These are phyloP conservation scores for Mamestra configurata DNA, from an alignment of 1,140 invertebrate species.

Conservation along the genomic window DNA sequence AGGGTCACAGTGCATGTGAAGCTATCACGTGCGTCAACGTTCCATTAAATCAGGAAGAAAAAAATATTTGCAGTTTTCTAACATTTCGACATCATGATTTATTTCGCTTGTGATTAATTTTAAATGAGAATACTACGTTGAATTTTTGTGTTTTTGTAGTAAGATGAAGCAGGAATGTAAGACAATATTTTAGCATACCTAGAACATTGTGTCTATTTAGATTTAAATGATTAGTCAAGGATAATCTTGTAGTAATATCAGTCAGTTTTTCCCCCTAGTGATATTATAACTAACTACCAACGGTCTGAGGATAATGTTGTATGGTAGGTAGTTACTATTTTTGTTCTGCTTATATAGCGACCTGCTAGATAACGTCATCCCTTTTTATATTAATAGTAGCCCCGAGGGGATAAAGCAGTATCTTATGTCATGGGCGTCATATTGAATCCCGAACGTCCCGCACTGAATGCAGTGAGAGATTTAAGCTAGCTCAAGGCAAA, in stretches of 20 bases:
- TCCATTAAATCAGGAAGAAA: slow-evolving; percentile 65
- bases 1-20: slow-evolving; percentile 58
- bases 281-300: too few species aligned
- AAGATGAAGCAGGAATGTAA: slow-evolving; percentile 13
- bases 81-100: slow-evolving; percentile 26
- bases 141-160: slow-evolving; percentile 34
- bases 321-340: too few species aligned
- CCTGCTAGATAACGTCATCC: too few species aligned
- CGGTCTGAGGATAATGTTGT: too few species aligned
- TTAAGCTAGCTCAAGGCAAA: too few species aligned
- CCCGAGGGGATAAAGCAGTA: too few species aligned
- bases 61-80: slow-evolving; percentile 54
- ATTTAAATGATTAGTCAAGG: background rate
- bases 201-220: background rate
- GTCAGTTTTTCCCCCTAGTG: background rate
- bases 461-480: too few species aligned
- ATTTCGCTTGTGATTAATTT: slow-evolving; percentile 50
- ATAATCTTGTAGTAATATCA: background rate
- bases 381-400: too few species aligned
- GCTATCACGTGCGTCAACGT: slow-evolving; percentile 67
- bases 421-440: too few species aligned
- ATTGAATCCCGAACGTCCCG: too few species aligned
- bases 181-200: slow-evolving; percentile 9
- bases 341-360: too few species aligned
- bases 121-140: slow-evolving; percentile 35